A percentile compares a stretch with the other conserved stretches of the same genome.
Evolutionary conservation across 2,113 vertebrate species (phyloP).

Genomic region (Triplophysa dalaica): DNA sequence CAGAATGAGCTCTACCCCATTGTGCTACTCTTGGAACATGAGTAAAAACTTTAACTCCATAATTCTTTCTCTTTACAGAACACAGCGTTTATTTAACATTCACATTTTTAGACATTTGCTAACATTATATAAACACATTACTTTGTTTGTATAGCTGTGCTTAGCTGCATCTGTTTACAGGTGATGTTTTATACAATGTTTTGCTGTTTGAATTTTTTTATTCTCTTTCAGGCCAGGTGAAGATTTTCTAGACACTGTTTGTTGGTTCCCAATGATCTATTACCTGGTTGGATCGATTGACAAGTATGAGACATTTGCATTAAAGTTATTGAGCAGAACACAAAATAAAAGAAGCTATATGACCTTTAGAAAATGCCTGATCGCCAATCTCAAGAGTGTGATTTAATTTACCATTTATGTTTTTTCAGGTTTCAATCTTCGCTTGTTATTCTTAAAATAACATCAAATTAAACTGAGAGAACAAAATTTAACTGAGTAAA

Average conservation of each 20-base stretch:
- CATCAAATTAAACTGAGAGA: no score
- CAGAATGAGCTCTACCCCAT: constrained; percentile 81
- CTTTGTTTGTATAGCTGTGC: neutral
- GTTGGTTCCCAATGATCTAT: constrained; percentile 82
- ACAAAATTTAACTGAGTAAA: no score
- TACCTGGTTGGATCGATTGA: constrained; percentile 82
- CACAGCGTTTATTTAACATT: neutral
- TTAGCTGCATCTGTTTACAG: neutral
- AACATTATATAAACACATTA: neutral
- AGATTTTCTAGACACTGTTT: constrained; percentile 80
- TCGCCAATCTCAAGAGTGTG: no score
- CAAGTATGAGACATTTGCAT: constrained; percentile 68
- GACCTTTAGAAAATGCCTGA: no score
- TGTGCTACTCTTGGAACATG: constrained; percentile 76
- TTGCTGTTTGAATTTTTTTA: neutral
- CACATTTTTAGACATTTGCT: neutral
- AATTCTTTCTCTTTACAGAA: constrained; percentile 15
- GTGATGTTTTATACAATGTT: constrained; percentile 34
- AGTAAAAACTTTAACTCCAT: constrained; percentile 62
- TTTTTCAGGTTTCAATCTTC: no score
- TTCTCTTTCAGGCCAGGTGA: constrained; percentile 70
- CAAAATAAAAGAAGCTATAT: no score
- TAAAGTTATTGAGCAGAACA: neutral
- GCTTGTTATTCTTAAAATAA: no score
- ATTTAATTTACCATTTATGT: no score